Evolutionary conservation across 2,113 vertebrate genomes (phyloP).

Genomic region (Cyanistes caeruleus): DNA sequence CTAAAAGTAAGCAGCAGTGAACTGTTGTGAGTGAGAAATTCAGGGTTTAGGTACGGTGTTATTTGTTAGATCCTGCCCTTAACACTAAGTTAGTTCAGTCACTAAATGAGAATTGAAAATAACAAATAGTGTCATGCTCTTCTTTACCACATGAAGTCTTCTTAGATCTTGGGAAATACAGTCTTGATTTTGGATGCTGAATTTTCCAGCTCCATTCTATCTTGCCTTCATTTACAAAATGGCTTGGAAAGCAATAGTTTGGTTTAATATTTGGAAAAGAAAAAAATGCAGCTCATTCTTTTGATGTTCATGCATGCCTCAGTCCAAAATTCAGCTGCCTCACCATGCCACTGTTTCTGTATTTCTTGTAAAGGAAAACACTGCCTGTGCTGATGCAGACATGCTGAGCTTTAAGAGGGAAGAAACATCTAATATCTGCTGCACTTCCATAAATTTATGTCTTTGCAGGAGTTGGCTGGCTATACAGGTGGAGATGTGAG

Average conservation of each 20-base stretch:
- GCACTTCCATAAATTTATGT: background rate
- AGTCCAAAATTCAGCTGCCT: background rate
- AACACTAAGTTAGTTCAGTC: background rate
- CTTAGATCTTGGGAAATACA: background rate
- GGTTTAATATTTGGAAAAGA: background rate
- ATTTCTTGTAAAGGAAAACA: background rate
- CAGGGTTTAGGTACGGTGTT: background rate
- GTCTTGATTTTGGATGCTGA: background rate
- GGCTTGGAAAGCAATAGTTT: background rate
- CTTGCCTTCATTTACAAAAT: background rate
- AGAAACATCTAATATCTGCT: background rate
- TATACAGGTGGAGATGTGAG: conserved; percentile 92
- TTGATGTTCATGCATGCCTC: background rate
- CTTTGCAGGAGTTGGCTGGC: conserved; percentile 88
- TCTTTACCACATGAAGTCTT: background rate
- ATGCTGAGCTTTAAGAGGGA: background rate
- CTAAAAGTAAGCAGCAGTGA: background rate
- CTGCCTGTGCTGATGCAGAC: background rate
- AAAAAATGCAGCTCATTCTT: background rate
- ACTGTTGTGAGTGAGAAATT: background rate
- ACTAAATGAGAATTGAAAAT: background rate
- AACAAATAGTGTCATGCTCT: background rate
- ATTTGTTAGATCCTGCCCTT: background rate
- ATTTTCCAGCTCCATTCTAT: background rate
- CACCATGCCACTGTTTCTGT: background rate